Evolutionary conservation across 2,888 invertebrate species (phyloP), one percentile per base, ranked within the genome.

Genomic region (Yponomeuta cagnagella): DNA sequence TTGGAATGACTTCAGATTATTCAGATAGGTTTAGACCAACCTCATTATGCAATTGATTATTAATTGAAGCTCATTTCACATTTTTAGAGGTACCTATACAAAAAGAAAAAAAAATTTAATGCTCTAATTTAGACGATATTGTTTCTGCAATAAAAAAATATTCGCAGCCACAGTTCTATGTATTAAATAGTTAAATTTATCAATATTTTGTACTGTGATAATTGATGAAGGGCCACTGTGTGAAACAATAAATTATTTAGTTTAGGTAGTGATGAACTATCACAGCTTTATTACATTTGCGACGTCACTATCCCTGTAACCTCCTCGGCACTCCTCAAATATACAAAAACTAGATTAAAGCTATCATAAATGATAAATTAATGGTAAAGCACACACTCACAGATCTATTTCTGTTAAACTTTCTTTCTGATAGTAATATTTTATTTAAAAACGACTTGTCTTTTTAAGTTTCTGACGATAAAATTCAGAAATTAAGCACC

Each of bases 191-290:
- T 5, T 43, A 43, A 8, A 5, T 43, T 43, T 43, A 43, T 43
- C 6, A 43, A 43, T 43, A 43, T 43, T 58, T 58, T 58, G 52
- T 58, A 58, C 52, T 58, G 52, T 58, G 12, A 58, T 58, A 58
- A 58, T 58, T 58, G 52, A 58, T 58, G 12, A 5, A 8, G 6
- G 43, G 6, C 2, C 63, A 63, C 66, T 66, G n/a, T 10, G 48
- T 9, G 23, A 23, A 48, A 68, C 48, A 48, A n/a, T 68, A 68
- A 23, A 23, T 23, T 43, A 43, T 43, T 43, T 43, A 43, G 8
- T 43, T 43, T 68, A 23, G 43, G 10, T 68, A 68, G 68, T 68
- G 68, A 65, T 23, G 48, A 12, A 23, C 68, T 68, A 68, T 68
- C 68, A 68, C 48, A 68, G 68, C 15, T 48, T 67, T 58, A 31